These are phyloP conservation scores for Coptodon rendalli DNA, from an alignment of 2,113 vertebrate genomes.

Conservation along the genomic window DNA sequence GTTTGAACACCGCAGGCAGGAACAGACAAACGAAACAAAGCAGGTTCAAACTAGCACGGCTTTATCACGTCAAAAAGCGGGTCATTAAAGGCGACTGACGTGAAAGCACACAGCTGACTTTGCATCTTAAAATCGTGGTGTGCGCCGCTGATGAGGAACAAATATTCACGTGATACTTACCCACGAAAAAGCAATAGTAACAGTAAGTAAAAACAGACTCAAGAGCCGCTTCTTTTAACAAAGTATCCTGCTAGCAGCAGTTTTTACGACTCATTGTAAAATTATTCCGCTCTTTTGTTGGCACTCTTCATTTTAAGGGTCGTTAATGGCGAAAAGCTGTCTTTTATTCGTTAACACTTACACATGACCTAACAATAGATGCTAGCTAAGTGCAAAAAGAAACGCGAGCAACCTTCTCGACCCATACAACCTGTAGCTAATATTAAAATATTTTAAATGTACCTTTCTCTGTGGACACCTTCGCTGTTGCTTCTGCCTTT, in stretches of 20 bases:
- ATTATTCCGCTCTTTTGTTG: not conserved
- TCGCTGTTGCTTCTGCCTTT: not conserved
- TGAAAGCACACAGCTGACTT: conserved; percentile 1
- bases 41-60: not conserved
- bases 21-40: not conserved
- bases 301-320: fast-evolving
- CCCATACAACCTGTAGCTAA: not conserved
- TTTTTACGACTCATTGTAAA: not conserved
- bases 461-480: not conserved
- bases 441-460: not conserved
- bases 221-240: not conserved
- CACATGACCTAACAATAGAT: not conserved
- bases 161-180: conserved; percentile 17
- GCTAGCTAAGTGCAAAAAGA: not conserved
- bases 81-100: not conserved
- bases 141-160: conserved; percentile 34
- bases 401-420: not conserved
- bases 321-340: not conserved
- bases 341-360: not conserved
- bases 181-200: not conserved
- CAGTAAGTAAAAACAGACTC: not conserved
- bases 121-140: not conserved
- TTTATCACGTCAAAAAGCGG: not conserved
- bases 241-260: not conserved
- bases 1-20: not conserved